Evolutionary conservation across 2,113 vertebrate genomes (phyloP).

Genomic region (Antechinus stuartii): DNA sequence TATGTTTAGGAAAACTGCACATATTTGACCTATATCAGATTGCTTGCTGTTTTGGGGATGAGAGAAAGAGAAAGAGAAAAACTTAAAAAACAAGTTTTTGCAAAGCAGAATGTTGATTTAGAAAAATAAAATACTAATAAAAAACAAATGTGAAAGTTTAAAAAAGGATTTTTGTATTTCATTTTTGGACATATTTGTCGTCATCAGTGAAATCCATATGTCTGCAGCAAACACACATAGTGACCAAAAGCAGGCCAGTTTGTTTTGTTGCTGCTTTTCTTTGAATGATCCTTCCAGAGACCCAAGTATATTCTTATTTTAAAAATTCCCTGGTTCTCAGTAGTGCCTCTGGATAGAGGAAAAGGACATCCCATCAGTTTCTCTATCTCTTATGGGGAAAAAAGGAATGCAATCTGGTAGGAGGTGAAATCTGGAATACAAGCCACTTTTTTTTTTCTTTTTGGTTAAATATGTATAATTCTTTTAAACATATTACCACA

Average conservation of each 20-base stretch:
- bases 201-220: neutral
- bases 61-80: too few species aligned
- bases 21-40: too few species aligned
- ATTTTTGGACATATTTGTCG: neutral
- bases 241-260: neutral
- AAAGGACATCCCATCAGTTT: neutral
- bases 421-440: neutral
- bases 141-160: neutral
- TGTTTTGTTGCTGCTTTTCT: neutral
- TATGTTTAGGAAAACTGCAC: too few species aligned
- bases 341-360: neutral
- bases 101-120: too few species aligned
- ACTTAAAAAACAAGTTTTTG: too few species aligned
- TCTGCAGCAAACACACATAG: neutral
- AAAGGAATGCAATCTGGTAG: neutral
- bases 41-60: too few species aligned
- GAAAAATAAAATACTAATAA: too few species aligned
- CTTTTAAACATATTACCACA: too few species aligned
- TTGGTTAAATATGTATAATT: too few species aligned
- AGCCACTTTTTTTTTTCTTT: neutral
- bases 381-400: neutral
- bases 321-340: neutral
- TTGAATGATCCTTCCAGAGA: neutral
- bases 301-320: neutral
- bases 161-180: constrained; percentile 22